Conservation (phyloP, 2,888 invertebrate species). For the Pseudococcus viburni region DNA sequence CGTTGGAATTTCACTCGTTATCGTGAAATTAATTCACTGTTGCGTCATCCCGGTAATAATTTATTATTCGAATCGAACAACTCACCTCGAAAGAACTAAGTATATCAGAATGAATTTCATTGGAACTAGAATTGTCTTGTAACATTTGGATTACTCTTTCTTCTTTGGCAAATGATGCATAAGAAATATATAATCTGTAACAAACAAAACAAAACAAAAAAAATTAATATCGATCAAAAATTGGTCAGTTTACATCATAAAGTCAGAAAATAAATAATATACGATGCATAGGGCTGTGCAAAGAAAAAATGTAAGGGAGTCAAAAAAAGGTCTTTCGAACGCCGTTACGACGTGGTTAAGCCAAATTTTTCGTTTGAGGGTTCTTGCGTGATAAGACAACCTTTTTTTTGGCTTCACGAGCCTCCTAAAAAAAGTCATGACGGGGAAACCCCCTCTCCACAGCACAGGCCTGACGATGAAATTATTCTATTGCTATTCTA, state of each 20-base stretch:
- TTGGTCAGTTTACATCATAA: neutral
- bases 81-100: slow-evolving; percentile 63
- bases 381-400: too few relatives aligned
- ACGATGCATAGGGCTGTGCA: too few relatives aligned
- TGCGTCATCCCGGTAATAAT: neutral
- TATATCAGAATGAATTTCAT: slow-evolving; percentile 65
- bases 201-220: slow-evolving; percentile 16
- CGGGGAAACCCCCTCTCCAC: too few relatives aligned
- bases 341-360: too few relatives aligned
- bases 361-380: too few relatives aligned
- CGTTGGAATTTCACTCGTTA: neutral
- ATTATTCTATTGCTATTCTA: too few relatives aligned
- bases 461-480: too few relatives aligned
- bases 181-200: slow-evolving; percentile 60
- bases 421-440: too few relatives aligned
- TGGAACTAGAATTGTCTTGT: slow-evolving; percentile 65
- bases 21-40: neutral
- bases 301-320: too few relatives aligned
- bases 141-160: slow-evolving; percentile 65
- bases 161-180: slow-evolving; percentile 65
- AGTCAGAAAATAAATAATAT: too few relatives aligned
- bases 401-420: too few relatives aligned
- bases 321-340: too few relatives aligned
- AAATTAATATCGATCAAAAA: neutral
- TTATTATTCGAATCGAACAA: neutral